Percentiles rank a stretch among this genome's conserved stretches.
phyloP scores from a whole-genome alignment of 2,113 vertebrate genomes.

The Silurus asotus region DNA sequence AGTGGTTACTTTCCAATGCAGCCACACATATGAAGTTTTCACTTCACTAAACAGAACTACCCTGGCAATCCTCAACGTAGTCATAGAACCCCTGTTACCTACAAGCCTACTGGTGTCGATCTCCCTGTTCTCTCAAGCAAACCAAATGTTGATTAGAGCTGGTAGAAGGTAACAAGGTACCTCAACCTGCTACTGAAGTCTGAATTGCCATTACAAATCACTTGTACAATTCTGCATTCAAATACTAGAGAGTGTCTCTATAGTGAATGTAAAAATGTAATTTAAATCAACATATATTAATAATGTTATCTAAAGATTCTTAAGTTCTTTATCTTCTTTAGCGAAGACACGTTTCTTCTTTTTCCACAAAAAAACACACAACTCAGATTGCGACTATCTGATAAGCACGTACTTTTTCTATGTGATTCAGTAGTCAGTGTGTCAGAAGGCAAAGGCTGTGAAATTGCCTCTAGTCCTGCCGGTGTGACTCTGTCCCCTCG shows the following conservation, averaged over 20 bases:
- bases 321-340: not conserved
- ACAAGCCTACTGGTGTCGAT: not conserved
- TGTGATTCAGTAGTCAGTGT: slow-evolving; percentile 33
- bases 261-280: not conserved
- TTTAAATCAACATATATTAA: not conserved
- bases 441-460: slow-evolving; percentile 51
- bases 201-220: not conserved
- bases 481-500: slow-evolving; percentile 33
- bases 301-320: not conserved
- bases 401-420: not conserved
- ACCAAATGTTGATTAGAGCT: not conserved
- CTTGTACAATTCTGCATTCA: not conserved
- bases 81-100: not conserved
- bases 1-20: not conserved
- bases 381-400: no score
- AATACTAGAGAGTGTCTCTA: not conserved
- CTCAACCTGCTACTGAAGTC: not conserved
- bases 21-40: not conserved
- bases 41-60: not conserved
- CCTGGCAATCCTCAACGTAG: not conserved
- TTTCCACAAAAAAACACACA: not conserved
- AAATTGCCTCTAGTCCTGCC: slow-evolving; percentile 50
- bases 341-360: not conserved
- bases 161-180: not conserved
- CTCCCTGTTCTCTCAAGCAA: not conserved